phyloP scores from a whole-genome alignment of 2,113 vertebrate genomes.

The Agapornis roseicollis region DNA sequence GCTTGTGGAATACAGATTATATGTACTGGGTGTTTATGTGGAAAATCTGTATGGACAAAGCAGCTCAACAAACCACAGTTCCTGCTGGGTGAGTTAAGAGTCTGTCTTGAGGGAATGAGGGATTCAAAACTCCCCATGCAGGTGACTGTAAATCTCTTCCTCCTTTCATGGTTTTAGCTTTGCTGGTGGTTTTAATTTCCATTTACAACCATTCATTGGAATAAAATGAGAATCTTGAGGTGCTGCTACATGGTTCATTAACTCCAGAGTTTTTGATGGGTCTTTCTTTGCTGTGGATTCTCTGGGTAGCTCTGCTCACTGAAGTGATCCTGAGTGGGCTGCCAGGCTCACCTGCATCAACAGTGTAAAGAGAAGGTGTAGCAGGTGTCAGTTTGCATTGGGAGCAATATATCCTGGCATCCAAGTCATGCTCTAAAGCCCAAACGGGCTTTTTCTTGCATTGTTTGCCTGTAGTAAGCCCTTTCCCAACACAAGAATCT shows the following conservation, averaged over 20 bases:
- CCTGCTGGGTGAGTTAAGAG: constrained; percentile 12
- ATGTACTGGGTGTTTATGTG: neutral
- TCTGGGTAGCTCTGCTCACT: neutral
- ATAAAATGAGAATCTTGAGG: neutral
- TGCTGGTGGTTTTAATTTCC: constrained; percentile 28
- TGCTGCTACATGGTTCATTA: neutral
- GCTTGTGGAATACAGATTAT: neutral
- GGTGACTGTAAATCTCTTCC: constrained; percentile 38
- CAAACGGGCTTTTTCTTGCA: neutral
- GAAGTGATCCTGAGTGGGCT: neutral
- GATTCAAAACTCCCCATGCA: neutral
- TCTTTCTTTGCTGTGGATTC: neutral
- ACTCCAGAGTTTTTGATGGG: neutral
- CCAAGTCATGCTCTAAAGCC: neutral
- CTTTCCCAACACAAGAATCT: neutral
- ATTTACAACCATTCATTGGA: neutral
- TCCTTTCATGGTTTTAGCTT: constrained; percentile 21
- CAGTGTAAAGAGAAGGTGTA: neutral
- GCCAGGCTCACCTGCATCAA: neutral
- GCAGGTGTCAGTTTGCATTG: neutral
- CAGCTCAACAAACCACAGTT: neutral
- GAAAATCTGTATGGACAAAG: neutral
- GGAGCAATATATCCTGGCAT: neutral
- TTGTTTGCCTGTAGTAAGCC: neutral
- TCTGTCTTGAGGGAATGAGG: constrained; percentile 2